Evolutionary conservation across 2,888 invertebrate species (phyloP).

Genomic region (Eupelmus urozonus): DNA sequence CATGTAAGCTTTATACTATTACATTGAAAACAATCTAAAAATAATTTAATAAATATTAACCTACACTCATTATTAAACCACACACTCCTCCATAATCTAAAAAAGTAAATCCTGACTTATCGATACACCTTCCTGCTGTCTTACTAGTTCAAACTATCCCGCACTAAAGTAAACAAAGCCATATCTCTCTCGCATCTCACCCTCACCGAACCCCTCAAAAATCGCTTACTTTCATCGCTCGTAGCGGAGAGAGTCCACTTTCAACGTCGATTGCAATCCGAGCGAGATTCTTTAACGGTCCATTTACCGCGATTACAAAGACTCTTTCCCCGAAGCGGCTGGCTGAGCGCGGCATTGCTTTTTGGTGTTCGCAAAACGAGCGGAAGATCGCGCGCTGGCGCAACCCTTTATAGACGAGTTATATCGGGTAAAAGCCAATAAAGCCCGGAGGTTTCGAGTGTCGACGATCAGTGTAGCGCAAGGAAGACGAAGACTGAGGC

Average conservation of each 20-base stretch:
- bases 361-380: conserved; percentile 18
- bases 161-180: too few relatives aligned
- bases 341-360: too few relatives aligned
- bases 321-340: conserved; percentile 42
- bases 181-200: neutral
- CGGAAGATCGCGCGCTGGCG: neutral
- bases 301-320: conserved; percentile 47
- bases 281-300: conserved; percentile 48
- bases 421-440: conserved; percentile 15
- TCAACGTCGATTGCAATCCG: conserved; percentile 36
- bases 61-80: too few relatives aligned
- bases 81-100: too few relatives aligned
- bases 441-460: conserved; percentile 56
- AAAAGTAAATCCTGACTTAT: too few relatives aligned
- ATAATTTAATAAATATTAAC: too few relatives aligned
- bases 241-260: conserved; percentile 26
- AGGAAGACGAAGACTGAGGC: too few relatives aligned
- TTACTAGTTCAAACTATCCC: too few relatives aligned
- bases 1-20: too few relatives aligned
- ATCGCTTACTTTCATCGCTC: conserved; percentile 47
- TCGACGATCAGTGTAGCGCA: conserved; percentile 62
- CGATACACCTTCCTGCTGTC: too few relatives aligned
- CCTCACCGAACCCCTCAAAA: neutral
- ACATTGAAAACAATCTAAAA: too few relatives aligned
- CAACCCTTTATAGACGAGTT: conserved; percentile 11